Percentiles rank a stretch among this genome's conserved stretches.
phyloP scores from a whole-genome alignment of 1,140 invertebrate species.

The Bombus breviceps region DNA sequence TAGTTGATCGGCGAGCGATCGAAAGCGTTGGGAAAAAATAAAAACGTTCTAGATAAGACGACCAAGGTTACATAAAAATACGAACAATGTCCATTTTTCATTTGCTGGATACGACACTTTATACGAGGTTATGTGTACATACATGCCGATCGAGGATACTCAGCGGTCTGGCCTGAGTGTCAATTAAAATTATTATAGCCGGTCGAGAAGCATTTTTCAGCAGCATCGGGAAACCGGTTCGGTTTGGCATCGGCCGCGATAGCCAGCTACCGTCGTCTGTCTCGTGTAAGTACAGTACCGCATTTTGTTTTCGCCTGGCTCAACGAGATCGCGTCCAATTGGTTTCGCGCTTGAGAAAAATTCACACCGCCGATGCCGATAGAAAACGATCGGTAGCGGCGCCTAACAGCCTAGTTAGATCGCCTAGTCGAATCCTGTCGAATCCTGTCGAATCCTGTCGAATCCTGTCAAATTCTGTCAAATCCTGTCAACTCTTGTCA shows the following conservation, averaged over 20 bases:
- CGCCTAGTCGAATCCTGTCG: neutral
- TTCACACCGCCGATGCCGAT: no score
- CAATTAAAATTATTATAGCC: constrained; percentile 77
- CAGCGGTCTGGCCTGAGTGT: constrained; percentile 67
- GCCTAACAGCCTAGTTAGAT: neutral
- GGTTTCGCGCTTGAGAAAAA: neutral
- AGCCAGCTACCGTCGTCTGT: constrained; percentile 55
- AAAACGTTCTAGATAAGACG: constrained; percentile 2
- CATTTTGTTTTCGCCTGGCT: constrained; percentile 58
- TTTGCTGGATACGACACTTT: neutral
- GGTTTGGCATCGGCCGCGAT: constrained; percentile 48
- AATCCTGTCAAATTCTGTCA: no score
- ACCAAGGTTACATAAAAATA: constrained; percentile 22
- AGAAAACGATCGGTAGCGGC: neutral
- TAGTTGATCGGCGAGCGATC: neutral
- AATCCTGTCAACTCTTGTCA: no score
- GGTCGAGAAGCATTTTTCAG: constrained; percentile 70
- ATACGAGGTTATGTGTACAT: constrained; percentile 3
- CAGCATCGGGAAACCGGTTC: constrained; percentile 61
- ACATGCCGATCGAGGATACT: constrained; percentile 51
- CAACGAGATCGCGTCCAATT: constrained; percentile 18
- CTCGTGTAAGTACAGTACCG: constrained; percentile 4
- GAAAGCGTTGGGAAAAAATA: neutral
- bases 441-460: no score
- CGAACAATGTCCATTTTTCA: constrained; percentile 29